Percentiles rank a stretch among this genome's conserved stretches.
Evolutionary conservation across 2,113 vertebrate species (phyloP).

Genomic region (Bujurquina vittata): DNA sequence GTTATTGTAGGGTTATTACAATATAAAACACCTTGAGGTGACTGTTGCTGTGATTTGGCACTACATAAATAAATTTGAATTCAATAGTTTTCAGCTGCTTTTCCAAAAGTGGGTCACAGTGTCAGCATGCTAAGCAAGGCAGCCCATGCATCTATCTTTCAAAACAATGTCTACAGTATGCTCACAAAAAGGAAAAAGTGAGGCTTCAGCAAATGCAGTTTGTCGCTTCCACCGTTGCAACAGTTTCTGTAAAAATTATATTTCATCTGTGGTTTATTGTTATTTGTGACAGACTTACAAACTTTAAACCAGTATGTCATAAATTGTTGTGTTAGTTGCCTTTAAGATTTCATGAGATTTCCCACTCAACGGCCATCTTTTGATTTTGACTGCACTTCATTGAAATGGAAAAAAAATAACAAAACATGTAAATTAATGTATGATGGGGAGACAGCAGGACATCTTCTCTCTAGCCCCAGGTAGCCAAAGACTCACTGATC

Average conservation of each 20-base stretch:
- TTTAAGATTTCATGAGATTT: background rate
- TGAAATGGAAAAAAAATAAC: background rate
- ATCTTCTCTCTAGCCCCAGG: slow-evolving; percentile 23
- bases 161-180: no score
- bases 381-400: background rate
- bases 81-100: background rate
- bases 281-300: slow-evolving; percentile 25
- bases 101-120: no score
- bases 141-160: no score
- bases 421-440: background rate
- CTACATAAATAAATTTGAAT: no score
- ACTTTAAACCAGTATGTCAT: background rate
- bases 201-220: background rate
- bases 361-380: slow-evolving; percentile 40
- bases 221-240: background rate
- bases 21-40: no score
- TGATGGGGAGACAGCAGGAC: slow-evolving; percentile 22
- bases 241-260: background rate
- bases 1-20: no score
- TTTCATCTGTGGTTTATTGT: background rate
- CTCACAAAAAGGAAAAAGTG: no score
- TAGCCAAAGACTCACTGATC: slow-evolving; percentile 37
- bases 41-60: no score
- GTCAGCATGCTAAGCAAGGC: no score
- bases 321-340: background rate